phyloP scores from a whole-genome alignment of 2,797 vertebrate genomes.

The Vultur gryphus region DNA sequence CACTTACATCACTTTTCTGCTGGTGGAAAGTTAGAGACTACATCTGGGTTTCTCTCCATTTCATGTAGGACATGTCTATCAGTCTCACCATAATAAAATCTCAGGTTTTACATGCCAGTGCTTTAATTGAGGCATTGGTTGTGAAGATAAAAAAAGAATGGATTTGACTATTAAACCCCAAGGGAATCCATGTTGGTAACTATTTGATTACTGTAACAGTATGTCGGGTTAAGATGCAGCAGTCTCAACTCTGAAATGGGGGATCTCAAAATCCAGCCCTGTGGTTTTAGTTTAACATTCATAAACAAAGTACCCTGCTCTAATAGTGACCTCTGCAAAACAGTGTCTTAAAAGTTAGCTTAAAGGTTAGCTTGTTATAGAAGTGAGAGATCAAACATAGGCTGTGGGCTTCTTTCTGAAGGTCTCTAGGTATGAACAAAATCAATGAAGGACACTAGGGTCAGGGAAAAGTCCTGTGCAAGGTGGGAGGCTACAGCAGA shows the following conservation, averaged over 20 bases:
- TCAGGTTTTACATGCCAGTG: not conserved
- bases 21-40: not conserved
- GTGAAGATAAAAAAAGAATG: not conserved
- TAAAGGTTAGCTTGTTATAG: not conserved
- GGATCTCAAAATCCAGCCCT: not conserved
- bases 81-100: not conserved
- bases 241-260: not conserved
- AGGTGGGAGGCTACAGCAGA: not conserved
- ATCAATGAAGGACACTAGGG: not conserved
- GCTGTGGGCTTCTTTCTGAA: not conserved
- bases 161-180: not conserved
- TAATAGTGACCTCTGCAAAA: not conserved
- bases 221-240: not conserved
- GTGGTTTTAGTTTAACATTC: not conserved
- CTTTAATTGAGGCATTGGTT: not conserved
- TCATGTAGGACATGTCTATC: rapidly evolving
- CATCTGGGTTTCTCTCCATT: not conserved
- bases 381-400: not conserved
- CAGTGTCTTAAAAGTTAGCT: not conserved
- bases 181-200: not conserved
- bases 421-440: not conserved
- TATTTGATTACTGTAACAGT: not conserved
- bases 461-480: not conserved
- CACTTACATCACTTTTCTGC: not conserved
- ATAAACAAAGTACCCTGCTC: not conserved